phyloP scores from a whole-genome alignment of 2,888 invertebrate genomes.

The Megastigmus dorsalis region DNA sequence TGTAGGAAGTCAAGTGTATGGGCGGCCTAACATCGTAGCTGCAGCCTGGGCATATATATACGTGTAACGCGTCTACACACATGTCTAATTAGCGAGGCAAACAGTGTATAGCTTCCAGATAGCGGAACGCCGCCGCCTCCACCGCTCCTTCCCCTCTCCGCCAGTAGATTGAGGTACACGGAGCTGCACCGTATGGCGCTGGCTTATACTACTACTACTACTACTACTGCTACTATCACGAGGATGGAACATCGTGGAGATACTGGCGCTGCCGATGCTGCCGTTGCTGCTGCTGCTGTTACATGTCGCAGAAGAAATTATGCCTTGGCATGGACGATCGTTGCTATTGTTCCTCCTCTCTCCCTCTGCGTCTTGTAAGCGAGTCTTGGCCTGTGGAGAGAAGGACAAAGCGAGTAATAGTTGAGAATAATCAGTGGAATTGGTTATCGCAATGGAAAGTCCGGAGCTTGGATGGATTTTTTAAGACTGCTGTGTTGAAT shows the following conservation, averaged over 20 bases:
- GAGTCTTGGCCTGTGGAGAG: background rate
- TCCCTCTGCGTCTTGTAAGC: background rate
- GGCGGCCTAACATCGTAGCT: no score
- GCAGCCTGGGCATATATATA: no score
- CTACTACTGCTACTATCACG: background rate
- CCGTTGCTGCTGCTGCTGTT: conserved; percentile 20
- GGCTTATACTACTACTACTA: background rate
- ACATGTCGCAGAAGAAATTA: conserved; percentile 45
- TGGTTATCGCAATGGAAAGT: conserved; percentile 6
- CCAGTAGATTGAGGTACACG: background rate
- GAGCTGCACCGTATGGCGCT: conserved; percentile 4
- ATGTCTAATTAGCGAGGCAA: conserved; percentile 71
- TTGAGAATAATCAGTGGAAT: conserved; percentile 12
- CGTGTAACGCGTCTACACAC: conserved; percentile 42
- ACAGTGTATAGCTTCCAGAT: conserved; percentile 52
- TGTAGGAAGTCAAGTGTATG: no score
- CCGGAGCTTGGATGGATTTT: background rate
- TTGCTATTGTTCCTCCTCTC: conserved; percentile 2
- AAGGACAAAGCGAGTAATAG: no score
- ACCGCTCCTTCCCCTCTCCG: background rate
- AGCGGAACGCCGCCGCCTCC: conserved; percentile 37
- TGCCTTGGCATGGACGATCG: conserved; percentile 5
- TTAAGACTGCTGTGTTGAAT: no score
- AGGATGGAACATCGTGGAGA: background rate
- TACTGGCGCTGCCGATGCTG: conserved; percentile 6